Percentiles rank a stretch among this genome's conserved stretches.
Conservation (phyloP, 35 echinoderm and acorn worm genomes). For the Lytechinus variegatus region DNA sequence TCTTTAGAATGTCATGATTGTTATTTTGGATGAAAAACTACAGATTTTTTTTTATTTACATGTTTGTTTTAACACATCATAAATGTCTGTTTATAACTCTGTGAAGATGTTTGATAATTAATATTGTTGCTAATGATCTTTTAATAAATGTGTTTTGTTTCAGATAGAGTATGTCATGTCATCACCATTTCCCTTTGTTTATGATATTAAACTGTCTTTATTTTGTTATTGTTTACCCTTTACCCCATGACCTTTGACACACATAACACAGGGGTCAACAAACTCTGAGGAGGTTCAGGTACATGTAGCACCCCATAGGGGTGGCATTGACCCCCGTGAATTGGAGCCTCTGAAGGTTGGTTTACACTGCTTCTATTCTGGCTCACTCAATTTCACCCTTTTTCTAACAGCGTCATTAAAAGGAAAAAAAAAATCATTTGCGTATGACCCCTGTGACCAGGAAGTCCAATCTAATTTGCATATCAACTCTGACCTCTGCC, state of each 20-base stretch:
- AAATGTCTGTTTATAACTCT: too few relatives aligned
- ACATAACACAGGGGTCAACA: background rate
- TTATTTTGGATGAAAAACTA: too few relatives aligned
- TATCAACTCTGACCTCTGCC: background rate
- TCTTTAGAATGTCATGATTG: too few relatives aligned
- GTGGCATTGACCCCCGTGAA: constrained; percentile 25
- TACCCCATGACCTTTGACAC: constrained; percentile 15
- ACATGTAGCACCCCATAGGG: constrained; percentile 20
- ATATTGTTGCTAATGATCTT: too few relatives aligned
- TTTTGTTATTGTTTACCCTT: background rate
- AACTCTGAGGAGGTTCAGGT: constrained; percentile 2
- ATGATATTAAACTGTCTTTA: background rate
- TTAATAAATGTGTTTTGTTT: too few relatives aligned
- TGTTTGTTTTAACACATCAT: too few relatives aligned
- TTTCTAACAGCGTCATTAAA: background rate
- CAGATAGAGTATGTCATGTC: background rate
- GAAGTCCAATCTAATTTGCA: background rate
- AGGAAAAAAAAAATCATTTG: background rate
- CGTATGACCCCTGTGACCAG: background rate
- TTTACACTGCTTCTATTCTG: background rate
- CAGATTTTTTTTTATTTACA: too few relatives aligned
- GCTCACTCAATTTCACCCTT: background rate
- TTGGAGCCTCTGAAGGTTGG: constrained; percentile 21
- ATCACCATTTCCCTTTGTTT: background rate
- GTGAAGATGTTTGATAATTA: too few relatives aligned